Conservation (phyloP, 2,113 vertebrate genomes). For the Megaleporinus macrocephalus region DNA sequence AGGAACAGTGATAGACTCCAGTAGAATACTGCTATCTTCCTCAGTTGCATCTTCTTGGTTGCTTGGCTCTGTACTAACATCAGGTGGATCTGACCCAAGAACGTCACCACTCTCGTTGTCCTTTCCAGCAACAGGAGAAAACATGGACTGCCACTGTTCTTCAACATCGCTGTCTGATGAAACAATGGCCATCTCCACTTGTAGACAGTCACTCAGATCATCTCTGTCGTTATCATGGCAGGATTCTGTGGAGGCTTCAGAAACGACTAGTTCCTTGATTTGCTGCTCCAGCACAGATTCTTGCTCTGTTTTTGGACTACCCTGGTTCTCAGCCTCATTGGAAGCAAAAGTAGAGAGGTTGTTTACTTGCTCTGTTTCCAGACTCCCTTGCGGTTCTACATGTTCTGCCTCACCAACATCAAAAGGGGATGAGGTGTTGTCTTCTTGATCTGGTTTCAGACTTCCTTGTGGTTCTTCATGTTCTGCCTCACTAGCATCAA, state of each 20-base stretch:
- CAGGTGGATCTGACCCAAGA: conserved; percentile 16
- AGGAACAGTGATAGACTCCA: conserved; percentile 8
- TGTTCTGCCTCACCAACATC: neutral
- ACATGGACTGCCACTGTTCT: conserved; percentile 65
- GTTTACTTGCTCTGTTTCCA: conserved; percentile 1
- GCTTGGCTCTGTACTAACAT: neutral
- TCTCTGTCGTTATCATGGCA: conserved; percentile 60
- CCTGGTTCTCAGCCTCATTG: conserved; percentile 15
- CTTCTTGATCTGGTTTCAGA: neutral
- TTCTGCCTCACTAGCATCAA: neutral
- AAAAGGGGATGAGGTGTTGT: too few relatives aligned
- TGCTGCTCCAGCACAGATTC: conserved; percentile 47
- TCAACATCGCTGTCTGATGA: conserved; percentile 77
- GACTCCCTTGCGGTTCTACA: conserved; percentile 1
- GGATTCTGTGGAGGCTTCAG: conserved; percentile 50
- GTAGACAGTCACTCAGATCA: conserved; percentile 72
- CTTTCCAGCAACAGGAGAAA: conserved; percentile 49
- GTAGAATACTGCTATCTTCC: neutral
- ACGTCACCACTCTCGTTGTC: conserved; percentile 25
- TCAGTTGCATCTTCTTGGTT: conserved; percentile 25
- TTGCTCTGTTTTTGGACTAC: conserved; percentile 11
- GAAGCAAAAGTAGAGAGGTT: neutral
- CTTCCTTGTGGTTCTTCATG: neutral
- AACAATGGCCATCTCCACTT: conserved; percentile 71
- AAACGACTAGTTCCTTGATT: conserved; percentile 26